A percentile compares a stretch with the other conserved stretches of the same genome.
Conservation (phyloP, 2,888 invertebrate genomes). For the Entomobrya multifasciata region DNA sequence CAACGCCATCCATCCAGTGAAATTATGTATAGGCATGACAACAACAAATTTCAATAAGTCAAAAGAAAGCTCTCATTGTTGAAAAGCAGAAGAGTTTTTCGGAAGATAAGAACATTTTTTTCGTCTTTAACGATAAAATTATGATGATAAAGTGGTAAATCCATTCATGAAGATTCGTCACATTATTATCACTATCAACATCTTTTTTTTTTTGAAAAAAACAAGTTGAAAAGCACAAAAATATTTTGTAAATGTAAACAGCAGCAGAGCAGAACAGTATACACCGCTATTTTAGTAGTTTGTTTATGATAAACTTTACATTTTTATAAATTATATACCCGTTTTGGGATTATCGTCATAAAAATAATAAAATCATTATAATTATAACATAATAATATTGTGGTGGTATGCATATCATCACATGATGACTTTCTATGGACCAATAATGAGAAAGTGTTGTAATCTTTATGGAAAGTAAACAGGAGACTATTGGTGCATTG, state of each 20-base stretch:
- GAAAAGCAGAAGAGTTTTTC: not conserved
- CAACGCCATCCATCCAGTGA: too few species aligned
- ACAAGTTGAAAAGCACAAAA: too few species aligned
- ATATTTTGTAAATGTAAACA: too few species aligned
- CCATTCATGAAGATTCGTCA: not conserved
- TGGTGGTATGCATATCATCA: too few species aligned
- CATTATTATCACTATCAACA: not conserved
- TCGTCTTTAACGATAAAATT: constrained; percentile 17
- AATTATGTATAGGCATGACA: not conserved
- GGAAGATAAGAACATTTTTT: not conserved
- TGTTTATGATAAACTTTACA: not conserved
- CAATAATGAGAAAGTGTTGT: constrained; percentile 39
- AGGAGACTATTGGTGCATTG: constrained; percentile 33
- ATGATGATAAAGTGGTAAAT: not conserved
- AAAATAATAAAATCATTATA: not conserved
- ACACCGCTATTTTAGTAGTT: not conserved
- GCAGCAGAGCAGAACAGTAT: too few species aligned
- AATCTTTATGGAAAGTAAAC: constrained; percentile 23
- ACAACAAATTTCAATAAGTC: not conserved
- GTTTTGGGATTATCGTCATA: constrained; percentile 17
- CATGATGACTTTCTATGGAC: constrained; percentile 40
- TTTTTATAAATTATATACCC: constrained; percentile 15
- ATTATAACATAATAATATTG: too few species aligned
- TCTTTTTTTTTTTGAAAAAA: not conserved
- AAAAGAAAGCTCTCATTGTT: not conserved